A percentile compares a stretch with the other conserved stretches of the same genome.
Evolutionary conservation across 1,140 invertebrate genomes (phyloP).

Genomic region (Apolygus lucorum): DNA sequence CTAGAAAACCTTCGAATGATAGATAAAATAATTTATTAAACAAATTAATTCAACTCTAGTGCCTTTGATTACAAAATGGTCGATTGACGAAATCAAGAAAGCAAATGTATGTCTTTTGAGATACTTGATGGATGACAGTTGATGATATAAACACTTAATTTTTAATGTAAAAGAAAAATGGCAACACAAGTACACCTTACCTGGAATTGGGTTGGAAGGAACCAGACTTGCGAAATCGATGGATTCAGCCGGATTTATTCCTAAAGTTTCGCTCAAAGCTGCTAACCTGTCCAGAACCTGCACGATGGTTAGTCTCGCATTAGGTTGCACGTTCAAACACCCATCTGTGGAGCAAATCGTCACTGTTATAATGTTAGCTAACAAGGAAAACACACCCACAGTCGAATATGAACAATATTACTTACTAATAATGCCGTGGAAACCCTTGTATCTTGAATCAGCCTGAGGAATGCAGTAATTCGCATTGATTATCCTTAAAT

Average conservation of each 20-base stretch:
- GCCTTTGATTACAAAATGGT: too few relatives aligned
- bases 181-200: too few relatives aligned
- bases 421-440: slow-evolving; percentile 83
- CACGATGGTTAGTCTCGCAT: slow-evolving; percentile 62
- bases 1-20: too few relatives aligned
- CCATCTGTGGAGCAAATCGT: slow-evolving; percentile 46
- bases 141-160: too few relatives aligned
- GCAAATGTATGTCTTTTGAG: too few relatives aligned
- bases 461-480: slow-evolving; percentile 79
- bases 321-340: slow-evolving; percentile 75
- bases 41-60: too few relatives aligned
- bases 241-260: slow-evolving; percentile 66
- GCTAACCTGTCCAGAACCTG: slow-evolving; percentile 74
- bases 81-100: too few relatives aligned
- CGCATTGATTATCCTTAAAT: slow-evolving; percentile 90
- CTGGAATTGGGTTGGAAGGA: slow-evolving; percentile 24
- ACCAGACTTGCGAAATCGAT: slow-evolving; percentile 48
- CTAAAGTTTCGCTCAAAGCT: slow-evolving; percentile 74
- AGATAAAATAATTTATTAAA: too few relatives aligned
- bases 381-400: neutral
- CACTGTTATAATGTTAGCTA: neutral
- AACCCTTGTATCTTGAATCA: slow-evolving; percentile 70
- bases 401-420: too few relatives aligned
- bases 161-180: too few relatives aligned
- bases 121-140: too few relatives aligned